phyloP scores from a whole-genome alignment of 1,140 invertebrate species.

The Marisa cornuarietis region DNA sequence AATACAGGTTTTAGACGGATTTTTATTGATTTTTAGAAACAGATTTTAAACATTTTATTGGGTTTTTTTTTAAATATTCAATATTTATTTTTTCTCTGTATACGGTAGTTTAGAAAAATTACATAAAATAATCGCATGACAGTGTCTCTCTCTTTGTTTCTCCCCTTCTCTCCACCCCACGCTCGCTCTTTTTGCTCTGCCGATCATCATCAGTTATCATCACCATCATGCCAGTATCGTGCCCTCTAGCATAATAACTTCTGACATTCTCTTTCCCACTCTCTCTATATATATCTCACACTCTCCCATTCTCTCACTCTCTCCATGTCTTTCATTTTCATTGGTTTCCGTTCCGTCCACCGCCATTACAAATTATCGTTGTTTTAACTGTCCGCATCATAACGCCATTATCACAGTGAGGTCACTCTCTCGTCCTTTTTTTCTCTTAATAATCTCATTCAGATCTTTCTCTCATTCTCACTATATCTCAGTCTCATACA shows the following conservation, averaged over 20 bases:
- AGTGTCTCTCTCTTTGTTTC: constrained; percentile 6
- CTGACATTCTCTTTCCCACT: neutral
- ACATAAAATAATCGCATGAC: no score
- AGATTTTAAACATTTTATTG: no score
- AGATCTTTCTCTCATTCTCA: neutral
- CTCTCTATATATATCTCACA: no score
- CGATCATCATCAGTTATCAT: neutral
- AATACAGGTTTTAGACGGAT: no score
- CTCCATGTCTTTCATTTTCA: neutral
- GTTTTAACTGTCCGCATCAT: no score
- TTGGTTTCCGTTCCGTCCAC: neutral
- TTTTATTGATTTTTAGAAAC: no score
- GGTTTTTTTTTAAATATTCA: no score
- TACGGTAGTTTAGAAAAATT: no score
- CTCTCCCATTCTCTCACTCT: neutral
- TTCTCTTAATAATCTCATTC: neutral
- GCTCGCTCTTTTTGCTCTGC: neutral
- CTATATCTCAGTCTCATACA: neutral
- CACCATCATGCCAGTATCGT: neutral
- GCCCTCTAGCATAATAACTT: neutral
- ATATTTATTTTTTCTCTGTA: no score
- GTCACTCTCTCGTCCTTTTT: neutral
- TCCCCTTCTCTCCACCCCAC: neutral
- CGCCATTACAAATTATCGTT: neutral
- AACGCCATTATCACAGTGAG: neutral